Conservation (phyloP, 1,140 invertebrate species). For the Acromyrmex echinatior region DNA sequence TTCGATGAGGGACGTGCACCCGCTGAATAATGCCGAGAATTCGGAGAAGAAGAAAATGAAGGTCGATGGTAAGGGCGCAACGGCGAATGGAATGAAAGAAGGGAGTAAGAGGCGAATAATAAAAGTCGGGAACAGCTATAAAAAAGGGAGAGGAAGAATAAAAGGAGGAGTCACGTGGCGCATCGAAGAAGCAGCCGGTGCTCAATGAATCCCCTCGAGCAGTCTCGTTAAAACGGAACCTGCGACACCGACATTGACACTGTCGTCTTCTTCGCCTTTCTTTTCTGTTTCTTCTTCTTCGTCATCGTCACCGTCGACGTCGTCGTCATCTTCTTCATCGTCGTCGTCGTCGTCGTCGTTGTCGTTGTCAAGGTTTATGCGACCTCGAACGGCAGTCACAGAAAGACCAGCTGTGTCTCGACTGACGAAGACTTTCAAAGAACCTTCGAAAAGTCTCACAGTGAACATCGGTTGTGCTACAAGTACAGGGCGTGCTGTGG, state of each 20-base stretch:
- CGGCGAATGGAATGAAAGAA: slow-evolving; percentile 27
- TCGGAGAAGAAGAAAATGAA: slow-evolving; percentile 75
- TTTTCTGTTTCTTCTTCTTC: not conserved
- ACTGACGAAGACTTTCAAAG: slow-evolving; percentile 24
- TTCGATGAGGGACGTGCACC: slow-evolving; percentile 76
- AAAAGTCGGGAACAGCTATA: slow-evolving; percentile 59
- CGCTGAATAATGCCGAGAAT: slow-evolving; percentile 78
- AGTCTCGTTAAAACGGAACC: slow-evolving; percentile 73
- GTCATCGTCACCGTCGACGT: slow-evolving; percentile 12
- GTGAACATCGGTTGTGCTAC: slow-evolving; percentile 37
- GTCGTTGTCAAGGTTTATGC: slow-evolving; percentile 34
- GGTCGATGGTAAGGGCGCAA: slow-evolving; percentile 46
- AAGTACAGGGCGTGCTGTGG: slow-evolving; percentile 48
- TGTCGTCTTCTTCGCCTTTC: not conserved
- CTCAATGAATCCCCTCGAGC: slow-evolving; percentile 75
- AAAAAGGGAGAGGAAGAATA: slow-evolving; percentile 21
- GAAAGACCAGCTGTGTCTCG: slow-evolving; percentile 45
- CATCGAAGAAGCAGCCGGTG: slow-evolving; percentile 70
- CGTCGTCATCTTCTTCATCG: not conserved
- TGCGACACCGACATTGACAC: slow-evolving; percentile 60
- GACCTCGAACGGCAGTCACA: slow-evolving; percentile 38
- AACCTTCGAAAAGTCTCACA: slow-evolving; percentile 50
- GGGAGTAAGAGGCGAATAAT: slow-evolving; percentile 68
- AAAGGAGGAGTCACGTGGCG: slow-evolving; percentile 69
- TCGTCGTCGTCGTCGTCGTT: slow-evolving; percentile 34